phyloP scores from a whole-genome alignment of 2,888 invertebrate species.

The Drosophila differens region DNA sequence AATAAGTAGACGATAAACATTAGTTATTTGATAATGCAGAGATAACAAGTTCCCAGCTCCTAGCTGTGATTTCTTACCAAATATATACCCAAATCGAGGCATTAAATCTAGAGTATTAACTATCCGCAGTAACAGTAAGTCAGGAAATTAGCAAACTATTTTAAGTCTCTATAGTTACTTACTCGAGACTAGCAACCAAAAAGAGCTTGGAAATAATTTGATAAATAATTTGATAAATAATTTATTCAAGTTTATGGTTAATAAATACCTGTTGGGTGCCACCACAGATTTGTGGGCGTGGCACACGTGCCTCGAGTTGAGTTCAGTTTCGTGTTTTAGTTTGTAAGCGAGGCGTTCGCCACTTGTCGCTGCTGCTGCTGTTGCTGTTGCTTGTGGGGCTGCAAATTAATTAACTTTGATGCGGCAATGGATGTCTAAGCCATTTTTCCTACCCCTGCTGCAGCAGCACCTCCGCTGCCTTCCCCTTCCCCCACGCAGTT shows the following conservation, averaged over 20 bases:
- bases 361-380: conserved; percentile 29
- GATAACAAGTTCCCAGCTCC: neutral
- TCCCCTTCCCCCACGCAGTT: conserved; percentile 1
- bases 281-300: conserved; percentile 47
- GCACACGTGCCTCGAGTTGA: conserved; percentile 11
- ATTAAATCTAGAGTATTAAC: neutral
- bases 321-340: conserved; percentile 15
- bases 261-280: conserved; percentile 28
- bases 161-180: conserved; percentile 2
- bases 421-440: conserved; percentile 74
- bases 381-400: conserved; percentile 47
- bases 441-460: conserved; percentile 61
- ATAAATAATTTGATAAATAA: conserved; percentile 35
- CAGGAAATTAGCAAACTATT: neutral
- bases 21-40: neutral
- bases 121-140: neutral
- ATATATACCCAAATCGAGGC: neutral
- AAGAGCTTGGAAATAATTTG: conserved; percentile 11
- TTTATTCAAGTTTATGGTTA: conserved; percentile 42
- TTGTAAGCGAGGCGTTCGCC: conserved; percentile 59
- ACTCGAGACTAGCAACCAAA: neutral
- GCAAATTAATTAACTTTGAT: conserved; percentile 81
- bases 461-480: neutral
- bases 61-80: neutral
- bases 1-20: neutral